Evolutionary conservation across 2,888 invertebrate species (phyloP), one percentile per base, ranked within the genome.

Genomic region (Atethmia centrago): DNA sequence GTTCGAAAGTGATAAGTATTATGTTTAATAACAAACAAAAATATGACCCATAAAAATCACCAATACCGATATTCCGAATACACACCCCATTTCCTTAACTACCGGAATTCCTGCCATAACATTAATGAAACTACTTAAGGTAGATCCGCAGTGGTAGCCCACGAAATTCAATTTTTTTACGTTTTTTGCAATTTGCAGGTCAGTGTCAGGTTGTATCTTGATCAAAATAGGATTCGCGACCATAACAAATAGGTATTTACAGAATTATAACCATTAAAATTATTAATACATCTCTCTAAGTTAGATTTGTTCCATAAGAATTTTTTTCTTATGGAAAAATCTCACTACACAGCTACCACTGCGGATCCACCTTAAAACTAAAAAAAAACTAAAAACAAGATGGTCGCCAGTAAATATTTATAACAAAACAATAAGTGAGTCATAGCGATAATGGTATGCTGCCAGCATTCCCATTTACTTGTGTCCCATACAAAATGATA

Each of bases 401-500:
- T 77, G 62, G 84, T 55, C 59, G 74, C 76, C 84, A 84, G 82
- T 83, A 86, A 87, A 86, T 85, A 85, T 85, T 87, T 88, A 84
- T 85, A 83, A 84, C 83, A 77, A 76, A 61, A 87, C 82, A 70
- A 7, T 73, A 79, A 82, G 87, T 93, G 93, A 90, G 87, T 93
- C 93, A 94, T 79, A 71, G 83, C 87, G 96, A 96, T 96, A 96
- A 95, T 95, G 92, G 90, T 90, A 96, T 95, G 92, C 95, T 88
- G 88, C 84, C 82, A 87, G 90, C 94, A 94, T 95, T 89, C 92
- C 88, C 91, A 95, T 94, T 94, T 94, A 92, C 93, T 88, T 91
- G 92, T 91, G 92, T 92, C 91, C 95, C 94, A 94, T 95, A 95
- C 95, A 89, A 92, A 94, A 92, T 94, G 95, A 95, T 96, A 96